Evolutionary conservation across 92 coral and sea anemone species (phyloP).

Genomic region (Muricea muricata): DNA sequence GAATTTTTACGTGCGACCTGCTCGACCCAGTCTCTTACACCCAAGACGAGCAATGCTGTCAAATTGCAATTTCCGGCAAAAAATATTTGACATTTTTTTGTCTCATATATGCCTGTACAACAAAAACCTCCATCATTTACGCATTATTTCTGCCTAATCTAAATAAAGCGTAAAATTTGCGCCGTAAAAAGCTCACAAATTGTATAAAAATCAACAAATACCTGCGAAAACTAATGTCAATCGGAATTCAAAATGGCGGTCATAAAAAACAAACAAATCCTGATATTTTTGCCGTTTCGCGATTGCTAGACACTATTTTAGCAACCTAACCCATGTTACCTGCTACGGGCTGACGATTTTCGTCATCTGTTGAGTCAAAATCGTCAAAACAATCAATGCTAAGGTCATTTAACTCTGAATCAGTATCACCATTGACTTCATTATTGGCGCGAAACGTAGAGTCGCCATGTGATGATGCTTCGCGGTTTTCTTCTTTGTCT

Average conservation of each 20-base stretch:
- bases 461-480: constrained; percentile 46
- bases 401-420: neutral
- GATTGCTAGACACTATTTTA: constrained; percentile 6
- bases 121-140: neutral
- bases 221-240: neutral
- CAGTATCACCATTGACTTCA: constrained; percentile 19
- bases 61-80: constrained; percentile 23
- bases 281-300: neutral
- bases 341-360: constrained; percentile 90
- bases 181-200: neutral
- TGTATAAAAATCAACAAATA: neutral
- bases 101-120: neutral
- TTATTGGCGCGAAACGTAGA: constrained; percentile 43
- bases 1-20: too few relatives aligned
- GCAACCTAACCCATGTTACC: constrained; percentile 61
- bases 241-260: constrained; percentile 89
- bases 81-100: neutral
- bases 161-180: neutral
- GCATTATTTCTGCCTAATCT: neutral
- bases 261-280: constrained; percentile 4
- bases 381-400: constrained; percentile 56
- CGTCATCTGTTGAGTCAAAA: constrained; percentile 67
- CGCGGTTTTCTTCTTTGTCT: constrained; percentile 10
- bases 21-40: neutral
- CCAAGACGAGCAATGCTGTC: neutral